These are phyloP conservation scores for Caenorhabditis briggsae DNA, from an alignment of 1,140 invertebrate species.

Conservation along the genomic window DNA sequence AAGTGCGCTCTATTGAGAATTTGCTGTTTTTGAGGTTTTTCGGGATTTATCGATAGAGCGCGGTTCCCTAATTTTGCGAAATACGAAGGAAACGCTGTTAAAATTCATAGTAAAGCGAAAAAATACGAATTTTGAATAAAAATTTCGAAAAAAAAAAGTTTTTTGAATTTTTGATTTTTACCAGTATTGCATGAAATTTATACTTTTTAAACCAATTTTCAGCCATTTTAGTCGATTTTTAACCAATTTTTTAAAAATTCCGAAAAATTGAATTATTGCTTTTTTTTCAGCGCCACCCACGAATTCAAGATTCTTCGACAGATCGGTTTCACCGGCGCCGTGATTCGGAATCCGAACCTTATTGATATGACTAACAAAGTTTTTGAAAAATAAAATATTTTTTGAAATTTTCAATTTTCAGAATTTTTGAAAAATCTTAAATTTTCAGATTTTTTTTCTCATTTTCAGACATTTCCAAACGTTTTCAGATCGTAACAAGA, in stretches of 20 bases:
- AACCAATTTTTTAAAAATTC: no score
- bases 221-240: no score
- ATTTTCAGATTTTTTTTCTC: not conserved
- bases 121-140: no score
- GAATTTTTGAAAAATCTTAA: not conserved
- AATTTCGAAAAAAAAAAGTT: no score
- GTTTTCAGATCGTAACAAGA: no score
- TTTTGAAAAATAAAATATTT: constrained; percentile 18
- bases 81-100: not conserved
- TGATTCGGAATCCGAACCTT: constrained; percentile 46
- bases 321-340: constrained; percentile 55
- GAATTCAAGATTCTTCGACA: constrained; percentile 40
- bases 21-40: no score
- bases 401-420: not conserved
- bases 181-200: no score
- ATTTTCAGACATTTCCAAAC: not conserved
- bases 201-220: no score
- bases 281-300: not conserved
- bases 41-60: no score
- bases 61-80: no score
- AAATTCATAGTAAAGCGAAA: not conserved
- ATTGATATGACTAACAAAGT: constrained; percentile 37
- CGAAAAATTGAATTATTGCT: no score
- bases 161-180: no score
- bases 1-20: not conserved